Evolutionary conservation across 1,140 invertebrate genomes (phyloP).

Genomic region (Wasmannia auropunctata): DNA sequence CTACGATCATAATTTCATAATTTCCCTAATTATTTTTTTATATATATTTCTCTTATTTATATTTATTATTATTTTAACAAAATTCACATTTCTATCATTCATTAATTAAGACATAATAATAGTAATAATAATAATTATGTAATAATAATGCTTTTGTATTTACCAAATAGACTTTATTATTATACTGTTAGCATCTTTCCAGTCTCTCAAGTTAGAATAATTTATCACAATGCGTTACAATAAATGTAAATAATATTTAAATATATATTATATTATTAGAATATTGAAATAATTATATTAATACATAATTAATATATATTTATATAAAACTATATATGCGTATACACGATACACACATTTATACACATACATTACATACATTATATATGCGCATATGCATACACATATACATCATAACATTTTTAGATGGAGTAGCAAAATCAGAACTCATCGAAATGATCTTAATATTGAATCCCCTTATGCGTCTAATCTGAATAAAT

Average conservation of each 20-base stretch:
- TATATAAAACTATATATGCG: not conserved
- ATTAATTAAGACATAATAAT: not conserved
- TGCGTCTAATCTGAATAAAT: slow-evolving; percentile 35
- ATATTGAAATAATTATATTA: not conserved
- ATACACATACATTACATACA: not conserved
- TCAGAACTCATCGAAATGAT: not conserved
- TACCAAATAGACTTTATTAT: not conserved
- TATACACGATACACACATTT: not conserved
- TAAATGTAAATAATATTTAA: not conserved
- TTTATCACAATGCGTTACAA: not conserved
- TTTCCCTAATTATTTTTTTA: not conserved
- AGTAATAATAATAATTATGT: too few species aligned
- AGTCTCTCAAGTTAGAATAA: not conserved
- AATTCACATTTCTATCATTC: not conserved
- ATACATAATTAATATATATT: not conserved
- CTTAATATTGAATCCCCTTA: slow-evolving; percentile 53
- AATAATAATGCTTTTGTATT: not conserved
- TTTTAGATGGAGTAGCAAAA: not conserved
- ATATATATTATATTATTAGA: not conserved
- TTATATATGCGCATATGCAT: too few species aligned
- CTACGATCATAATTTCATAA: not conserved
- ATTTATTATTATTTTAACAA: not conserved
- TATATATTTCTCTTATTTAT: too few species aligned
- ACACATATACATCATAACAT: not conserved
- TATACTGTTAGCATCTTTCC: not conserved